Conservation (phyloP, 1,140 invertebrate species). For the Babylonia areolata region DNA sequence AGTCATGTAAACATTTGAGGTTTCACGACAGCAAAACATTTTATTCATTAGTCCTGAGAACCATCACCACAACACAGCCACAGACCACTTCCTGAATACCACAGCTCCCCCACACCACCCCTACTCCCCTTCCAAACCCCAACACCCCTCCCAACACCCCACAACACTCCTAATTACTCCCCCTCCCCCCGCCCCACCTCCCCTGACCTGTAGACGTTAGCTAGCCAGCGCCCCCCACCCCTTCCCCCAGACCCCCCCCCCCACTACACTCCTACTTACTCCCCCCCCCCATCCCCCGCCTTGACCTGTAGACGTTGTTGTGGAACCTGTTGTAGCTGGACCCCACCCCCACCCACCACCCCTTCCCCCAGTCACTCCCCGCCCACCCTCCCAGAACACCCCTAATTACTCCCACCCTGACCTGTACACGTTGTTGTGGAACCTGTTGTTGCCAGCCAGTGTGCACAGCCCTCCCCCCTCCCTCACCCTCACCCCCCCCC, state of each 20-base stretch:
- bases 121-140: neutral
- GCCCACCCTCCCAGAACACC: neutral
- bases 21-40: too few species aligned
- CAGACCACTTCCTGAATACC: neutral
- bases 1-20: too few species aligned
- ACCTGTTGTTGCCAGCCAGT: neutral
- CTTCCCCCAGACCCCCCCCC: neutral
- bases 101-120: neutral
- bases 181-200: neutral
- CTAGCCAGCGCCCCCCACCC: too few species aligned
- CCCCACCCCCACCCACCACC: neutral
- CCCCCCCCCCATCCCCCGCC: neutral
- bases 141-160: neutral
- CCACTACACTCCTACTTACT: neutral
- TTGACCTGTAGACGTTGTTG: slow-evolving; percentile 79
- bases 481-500: neutral
- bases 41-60: too few species aligned
- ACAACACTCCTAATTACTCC: neutral
- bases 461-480: neutral
- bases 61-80: too few species aligned
- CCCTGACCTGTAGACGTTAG: neutral
- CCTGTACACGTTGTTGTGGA: neutral
- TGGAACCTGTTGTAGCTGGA: slow-evolving; percentile 80
- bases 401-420: neutral
- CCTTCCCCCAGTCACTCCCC: neutral